Percentiles rank a stretch among this genome's conserved stretches.
Conservation (phyloP, 2,113 vertebrate genomes). For the Stigmatopora nigra region DNA sequence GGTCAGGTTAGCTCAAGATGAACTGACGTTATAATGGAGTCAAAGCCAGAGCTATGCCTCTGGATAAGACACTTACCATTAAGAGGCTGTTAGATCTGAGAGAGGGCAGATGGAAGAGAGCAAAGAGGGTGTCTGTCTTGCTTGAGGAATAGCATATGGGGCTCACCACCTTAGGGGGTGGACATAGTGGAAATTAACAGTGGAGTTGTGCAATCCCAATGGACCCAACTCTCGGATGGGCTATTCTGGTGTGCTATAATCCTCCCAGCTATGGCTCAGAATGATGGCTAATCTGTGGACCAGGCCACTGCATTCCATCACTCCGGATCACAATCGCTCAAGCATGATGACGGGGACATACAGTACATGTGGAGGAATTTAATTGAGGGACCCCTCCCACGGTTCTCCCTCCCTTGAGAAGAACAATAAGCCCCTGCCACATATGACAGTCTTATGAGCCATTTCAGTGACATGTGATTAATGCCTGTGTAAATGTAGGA, state of each 20-base stretch:
- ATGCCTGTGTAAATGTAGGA: slow-evolving; percentile 18
- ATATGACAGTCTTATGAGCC: slow-evolving; percentile 23
- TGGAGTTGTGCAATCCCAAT: slow-evolving; percentile 44
- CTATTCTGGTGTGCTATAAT: slow-evolving; percentile 56
- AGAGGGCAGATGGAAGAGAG: slow-evolving; percentile 6
- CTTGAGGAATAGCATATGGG: slow-evolving; percentile 17
- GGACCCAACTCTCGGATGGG: slow-evolving; percentile 22
- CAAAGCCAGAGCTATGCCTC: slow-evolving; percentile 14
- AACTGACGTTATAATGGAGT: slow-evolving; percentile 26
- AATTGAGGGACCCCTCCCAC: neutral
- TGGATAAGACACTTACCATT: slow-evolving; percentile 11
- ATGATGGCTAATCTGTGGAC: slow-evolving; percentile 58
- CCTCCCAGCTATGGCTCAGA: slow-evolving; percentile 41
- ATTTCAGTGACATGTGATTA: slow-evolving; percentile 30
- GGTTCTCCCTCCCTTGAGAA: neutral
- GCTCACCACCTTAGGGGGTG: slow-evolving; percentile 15
- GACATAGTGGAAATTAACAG: slow-evolving; percentile 32
- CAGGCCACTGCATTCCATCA: slow-evolving; percentile 46
- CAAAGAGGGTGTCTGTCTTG: neutral
- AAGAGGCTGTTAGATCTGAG: slow-evolving; percentile 7
- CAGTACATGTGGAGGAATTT: slow-evolving; percentile 20
- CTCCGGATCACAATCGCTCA: slow-evolving; percentile 46
- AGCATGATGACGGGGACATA: slow-evolving; percentile 31
- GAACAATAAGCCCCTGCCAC: slow-evolving; percentile 21
- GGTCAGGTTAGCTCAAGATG: slow-evolving; percentile 23